Evolutionary conservation across 1,140 invertebrate species (phyloP), one percentile per base, ranked within the genome.

Genomic region (Drosophila azteca): DNA sequence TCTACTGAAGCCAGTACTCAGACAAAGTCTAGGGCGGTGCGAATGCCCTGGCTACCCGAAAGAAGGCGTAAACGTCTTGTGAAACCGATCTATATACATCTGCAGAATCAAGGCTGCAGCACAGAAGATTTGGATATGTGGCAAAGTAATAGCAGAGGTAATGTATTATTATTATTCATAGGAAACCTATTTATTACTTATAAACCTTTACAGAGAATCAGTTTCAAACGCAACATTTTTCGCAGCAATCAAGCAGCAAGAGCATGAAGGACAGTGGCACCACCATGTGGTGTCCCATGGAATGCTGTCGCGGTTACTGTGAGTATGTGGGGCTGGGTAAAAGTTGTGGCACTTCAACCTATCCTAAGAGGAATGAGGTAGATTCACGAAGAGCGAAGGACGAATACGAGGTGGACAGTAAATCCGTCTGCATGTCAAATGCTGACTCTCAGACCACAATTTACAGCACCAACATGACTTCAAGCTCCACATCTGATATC

Each of bases 231-330:
- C 6, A 20, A 41, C 11, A 17, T 9, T 13, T 45, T 2, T 2
- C 11, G 2, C 20, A 2, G 1, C 0, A 62, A 15, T 22, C 49
- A 35, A 13, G 0, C 35, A 0, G 11, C 4, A 39, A 39, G 13
- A 15, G 20, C 2, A 52, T 29, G 9, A 72, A 61, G 1, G 82
- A 87, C 6, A 20, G 55, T 43, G 58, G 82, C 41, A 87, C 82
- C 5, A 87, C 83, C 24, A 88, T 87, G 80, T 83, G 80, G 79
- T 79, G 79, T 57, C 70, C 80, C 5, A 75, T 60, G 57, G 35
- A 52, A 7, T 65, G 59, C 8, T 64, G 69, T 35, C n/a, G 41
- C 6, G 3, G 35, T 7, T 39, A 29, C 17, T 57, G 15, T 22
- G 70, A 13, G 55, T 6, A 3, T 15, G n/a, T 17, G 57, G 9